Evolutionary conservation across 2,113 vertebrate genomes (phyloP).

Genomic region (Mormoops blainvillei): DNA sequence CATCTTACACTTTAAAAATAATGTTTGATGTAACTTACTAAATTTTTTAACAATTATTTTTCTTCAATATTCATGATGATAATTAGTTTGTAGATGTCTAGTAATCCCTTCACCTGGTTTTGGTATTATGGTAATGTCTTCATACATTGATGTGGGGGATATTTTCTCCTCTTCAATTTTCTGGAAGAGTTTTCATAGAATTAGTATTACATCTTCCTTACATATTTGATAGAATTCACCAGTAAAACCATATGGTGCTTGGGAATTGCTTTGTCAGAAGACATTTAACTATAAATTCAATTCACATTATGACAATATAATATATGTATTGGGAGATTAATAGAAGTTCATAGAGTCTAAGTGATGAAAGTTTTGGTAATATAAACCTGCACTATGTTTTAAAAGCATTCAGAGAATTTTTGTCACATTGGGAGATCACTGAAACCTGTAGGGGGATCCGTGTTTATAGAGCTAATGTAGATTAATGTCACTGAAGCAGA

Average conservation of each 20-base stretch:
- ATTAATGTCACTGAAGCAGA: not conserved
- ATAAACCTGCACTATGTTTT: not conserved
- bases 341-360: not conserved
- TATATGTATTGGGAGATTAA: not conserved
- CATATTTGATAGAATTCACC: not conserved
- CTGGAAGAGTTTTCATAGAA: not conserved
- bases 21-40: not conserved
- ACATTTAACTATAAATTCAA: not conserved
- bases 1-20: not conserved
- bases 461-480: not conserved
- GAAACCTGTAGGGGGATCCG: not conserved
- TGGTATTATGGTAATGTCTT: not conserved
- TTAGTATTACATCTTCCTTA: not conserved
- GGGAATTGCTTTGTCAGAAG: not conserved
- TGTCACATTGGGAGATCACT: not conserved
- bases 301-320: not conserved
- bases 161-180: not conserved
- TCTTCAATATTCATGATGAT: not conserved
- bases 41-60: not conserved
- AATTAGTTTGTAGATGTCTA: not conserved
- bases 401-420: constrained; percentile 8
- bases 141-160: not conserved
- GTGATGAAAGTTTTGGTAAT: not conserved
- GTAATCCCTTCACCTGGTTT: not conserved
- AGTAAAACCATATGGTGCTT: not conserved